Evolutionary conservation across 2,113 vertebrate species (phyloP).

Genomic region (Paraplagusia blochii): DNA sequence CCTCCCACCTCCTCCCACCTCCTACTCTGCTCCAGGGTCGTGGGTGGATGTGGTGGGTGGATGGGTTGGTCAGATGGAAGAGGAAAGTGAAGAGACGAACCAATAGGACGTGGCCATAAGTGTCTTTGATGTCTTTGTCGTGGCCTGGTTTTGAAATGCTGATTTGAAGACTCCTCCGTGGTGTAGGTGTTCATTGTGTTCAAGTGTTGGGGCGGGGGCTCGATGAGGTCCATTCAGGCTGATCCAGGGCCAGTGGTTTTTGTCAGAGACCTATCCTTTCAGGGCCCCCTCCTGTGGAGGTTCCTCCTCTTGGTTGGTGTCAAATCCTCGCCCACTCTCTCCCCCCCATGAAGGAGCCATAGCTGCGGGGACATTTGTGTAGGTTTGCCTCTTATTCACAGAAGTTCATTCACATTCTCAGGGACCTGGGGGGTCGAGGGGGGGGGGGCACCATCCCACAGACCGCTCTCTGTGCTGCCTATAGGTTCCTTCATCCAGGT

Average conservation of each 20-base stretch:
- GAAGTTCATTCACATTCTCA: slow-evolving; percentile 75
- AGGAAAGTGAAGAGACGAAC: slow-evolving; percentile 36
- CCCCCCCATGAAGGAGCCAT: slow-evolving; percentile 52
- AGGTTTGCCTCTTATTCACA: slow-evolving; percentile 74
- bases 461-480: slow-evolving; percentile 59
- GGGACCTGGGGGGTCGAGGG: slow-evolving; percentile 69
- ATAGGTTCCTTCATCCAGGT: slow-evolving; percentile 49
- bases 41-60: slow-evolving; percentile 31
- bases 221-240: slow-evolving; percentile 57
- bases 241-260: slow-evolving; percentile 40
- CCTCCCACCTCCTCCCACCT: slow-evolving; percentile 17
- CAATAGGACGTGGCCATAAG: slow-evolving; percentile 33
- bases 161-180: slow-evolving; percentile 62
- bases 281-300: slow-evolving; percentile 45
- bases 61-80: slow-evolving; percentile 37
- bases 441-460: slow-evolving; percentile 62
- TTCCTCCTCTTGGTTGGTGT: slow-evolving; percentile 51
- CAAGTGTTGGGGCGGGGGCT: slow-evolving; percentile 51
- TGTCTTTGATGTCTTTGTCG: slow-evolving; percentile 74
- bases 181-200: slow-evolving; percentile 76
- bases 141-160: slow-evolving; percentile 66
- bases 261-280: slow-evolving; percentile 60
- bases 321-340: slow-evolving; percentile 62
- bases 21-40: slow-evolving; percentile 29
- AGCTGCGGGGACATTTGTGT: slow-evolving; percentile 69